Conservation (phyloP, 2,888 invertebrate genomes). For the Sphecodes monilicornis region DNA sequence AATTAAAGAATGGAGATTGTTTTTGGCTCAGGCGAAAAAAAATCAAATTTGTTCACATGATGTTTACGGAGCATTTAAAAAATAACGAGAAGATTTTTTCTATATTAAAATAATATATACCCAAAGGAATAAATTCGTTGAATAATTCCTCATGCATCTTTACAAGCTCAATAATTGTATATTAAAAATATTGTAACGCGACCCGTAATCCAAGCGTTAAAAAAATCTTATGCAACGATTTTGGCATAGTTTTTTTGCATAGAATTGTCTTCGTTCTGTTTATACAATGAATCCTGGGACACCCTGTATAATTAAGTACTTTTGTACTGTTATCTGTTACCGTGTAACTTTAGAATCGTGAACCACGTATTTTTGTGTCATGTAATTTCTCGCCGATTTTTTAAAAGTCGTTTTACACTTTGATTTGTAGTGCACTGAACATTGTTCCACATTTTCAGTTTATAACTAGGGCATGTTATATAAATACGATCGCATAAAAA, state of each 20-base stretch:
- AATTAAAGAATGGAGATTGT: too few species aligned
- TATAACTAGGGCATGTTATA: slow-evolving; percentile 17
- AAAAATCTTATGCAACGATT: too few species aligned
- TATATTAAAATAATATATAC: too few species aligned
- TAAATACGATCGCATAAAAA: slow-evolving; percentile 35
- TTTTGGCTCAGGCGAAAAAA: too few species aligned
- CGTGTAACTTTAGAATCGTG: not conserved
- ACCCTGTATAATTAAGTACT: slow-evolving; percentile 6
- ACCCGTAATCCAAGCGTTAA: too few species aligned
- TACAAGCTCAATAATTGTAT: too few species aligned
- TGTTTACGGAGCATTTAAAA: too few species aligned
- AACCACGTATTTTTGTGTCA: not conserved
- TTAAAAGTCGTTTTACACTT: not conserved
- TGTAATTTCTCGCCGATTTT: not conserved
- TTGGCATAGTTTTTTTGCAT: not conserved
- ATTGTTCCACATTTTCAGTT: not conserved
- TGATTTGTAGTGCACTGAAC: not conserved
- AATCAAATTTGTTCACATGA: too few species aligned
- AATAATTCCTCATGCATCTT: too few species aligned
- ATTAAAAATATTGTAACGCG: too few species aligned
- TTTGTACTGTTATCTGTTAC: slow-evolving; percentile 14
- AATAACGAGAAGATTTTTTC: too few species aligned
- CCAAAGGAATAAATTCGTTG: too few species aligned
- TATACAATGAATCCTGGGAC: not conserved
- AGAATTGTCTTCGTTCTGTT: not conserved